A percentile compares a stretch with the other conserved stretches of the same genome.
Evolutionary conservation across 2,113 vertebrate genomes (phyloP).

Genomic region (Chauna torquata): DNA sequence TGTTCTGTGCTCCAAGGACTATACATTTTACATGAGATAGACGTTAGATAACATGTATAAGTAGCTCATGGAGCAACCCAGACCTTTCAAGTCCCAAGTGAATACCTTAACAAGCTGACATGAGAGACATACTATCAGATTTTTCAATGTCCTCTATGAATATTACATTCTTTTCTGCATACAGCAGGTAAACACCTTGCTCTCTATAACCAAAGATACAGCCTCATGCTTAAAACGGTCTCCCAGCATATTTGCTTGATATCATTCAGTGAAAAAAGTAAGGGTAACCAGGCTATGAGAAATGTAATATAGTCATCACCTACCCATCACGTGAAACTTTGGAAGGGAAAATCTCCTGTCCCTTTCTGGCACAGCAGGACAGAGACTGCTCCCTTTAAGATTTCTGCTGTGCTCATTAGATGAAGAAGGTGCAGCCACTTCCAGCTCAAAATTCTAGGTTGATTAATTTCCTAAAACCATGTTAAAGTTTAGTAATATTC

Average conservation of each 20-base stretch:
- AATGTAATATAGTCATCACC: not conserved
- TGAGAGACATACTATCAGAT: not conserved
- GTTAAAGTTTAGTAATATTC: not conserved
- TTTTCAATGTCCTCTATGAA: not conserved
- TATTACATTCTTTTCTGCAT: not conserved
- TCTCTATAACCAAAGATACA: not conserved
- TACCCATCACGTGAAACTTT: not conserved
- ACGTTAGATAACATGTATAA: not conserved
- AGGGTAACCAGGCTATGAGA: not conserved
- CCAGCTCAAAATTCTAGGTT: not conserved
- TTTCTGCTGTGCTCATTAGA: not conserved
- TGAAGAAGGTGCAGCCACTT: not conserved
- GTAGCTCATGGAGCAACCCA: not conserved
- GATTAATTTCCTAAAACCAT: not conserved
- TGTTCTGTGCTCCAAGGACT: not conserved
- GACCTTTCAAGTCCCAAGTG: not conserved
- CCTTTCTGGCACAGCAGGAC: not conserved
- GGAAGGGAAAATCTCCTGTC: not conserved
- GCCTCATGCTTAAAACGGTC: not conserved
- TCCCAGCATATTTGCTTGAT: not conserved
- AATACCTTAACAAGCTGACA: not conserved
- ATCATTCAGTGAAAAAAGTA: not conserved
- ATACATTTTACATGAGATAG: conserved; percentile 24
- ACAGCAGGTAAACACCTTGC: not conserved
- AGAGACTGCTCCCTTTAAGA: not conserved